Evolutionary conservation across 2,888 invertebrate genomes (phyloP), one percentile per base, ranked within the genome.

Genomic region (Diachrysia chrysitis): DNA sequence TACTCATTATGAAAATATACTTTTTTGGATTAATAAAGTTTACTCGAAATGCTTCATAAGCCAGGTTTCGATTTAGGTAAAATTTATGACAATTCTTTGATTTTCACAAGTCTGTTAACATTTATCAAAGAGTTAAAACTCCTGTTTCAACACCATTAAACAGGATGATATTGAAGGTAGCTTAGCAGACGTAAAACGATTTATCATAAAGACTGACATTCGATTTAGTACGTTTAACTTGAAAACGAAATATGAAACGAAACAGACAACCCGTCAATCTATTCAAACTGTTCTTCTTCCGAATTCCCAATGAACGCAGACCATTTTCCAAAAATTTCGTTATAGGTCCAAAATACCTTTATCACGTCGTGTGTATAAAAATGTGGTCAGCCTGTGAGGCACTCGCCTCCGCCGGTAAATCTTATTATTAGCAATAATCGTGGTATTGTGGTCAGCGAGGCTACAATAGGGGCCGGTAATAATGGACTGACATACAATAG

Each of bases 351-450:
- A 81, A 79, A 79, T 78, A 80, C 66, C 79, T 82, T 78, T 66
- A 69, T 58, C 71, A 79, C 73, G 69, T 66, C 60, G 42, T 65
- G 59, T 65, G 51, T 67, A 78, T 66, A 76, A 75, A 77, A 67
- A 78, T 63, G 54, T 48, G 66, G 37, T 53, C 54, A 63, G 66
- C 55, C 71, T 16, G 64, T 55, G 67, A 69, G 66, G 63, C 76
- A 71, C 71, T 75, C 72, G 76, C 25, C 25, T 2, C 25, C 25
- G 25, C 65, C 79, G 67, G 73, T 78, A 83, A 86, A 87, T 89
- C 83, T 85, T 85, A 86, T 87, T 88, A 90, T 87, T 86, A 86
- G 82, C 83, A 84, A 85, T 88, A 90, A 90, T 86, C 85, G 87
- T 69, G 69, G 83, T 81, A 87, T 89, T 90, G 87, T 89, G 79